Evolutionary conservation across 2,797 vertebrate species (phyloP), one percentile per base, ranked within the genome.

Genomic region (Microchirus variegatus): DNA sequence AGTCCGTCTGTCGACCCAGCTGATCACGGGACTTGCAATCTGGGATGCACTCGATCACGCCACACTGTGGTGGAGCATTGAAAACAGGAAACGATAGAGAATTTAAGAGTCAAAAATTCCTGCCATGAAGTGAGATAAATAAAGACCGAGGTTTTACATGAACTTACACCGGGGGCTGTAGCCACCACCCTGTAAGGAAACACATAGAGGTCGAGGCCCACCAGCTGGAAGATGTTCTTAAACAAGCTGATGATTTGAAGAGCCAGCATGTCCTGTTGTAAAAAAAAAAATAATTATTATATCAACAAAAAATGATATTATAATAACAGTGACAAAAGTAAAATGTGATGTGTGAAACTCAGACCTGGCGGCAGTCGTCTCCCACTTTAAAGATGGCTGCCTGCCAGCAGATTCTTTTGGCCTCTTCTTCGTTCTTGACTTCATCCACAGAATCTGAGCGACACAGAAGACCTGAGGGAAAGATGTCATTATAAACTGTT

Each of bases 381-480:
- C 97, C 97, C 52, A 99, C 97, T 97, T 99, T 99, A 85, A 99
- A 99, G 90, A 99, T 99, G 35, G 97, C 97, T 0, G 96, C 96
- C 83, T 97, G 97, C 97, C 97, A 99, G 83, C 92, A 95, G 80
- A 96, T 92, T 71, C 94, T 95, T 81, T 91, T 92, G 63, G 89
- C 89, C 64, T 94, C 92, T 45, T 92, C 93, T 51, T 90, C 87
- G 45, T 81, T 90, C 19, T 95, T 88, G 0, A 63, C 89, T 53
- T 96, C 87, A 6, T 93, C 94, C 35, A 94, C 87, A 1, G 94
- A 94, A 75, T 96, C 93, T 0, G 94, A 94, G 74, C 93, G 81
- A 69, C 95, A 96, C 36, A 85, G 91, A 59, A 98, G 89, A 66
- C 97, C 97, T 98, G 81, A 11, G 13, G n/a, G 17, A 67, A 60